Base-by-base conservation (phyloP, 1,140 invertebrate genomes). In the Cepaea nemoralis region DNA sequence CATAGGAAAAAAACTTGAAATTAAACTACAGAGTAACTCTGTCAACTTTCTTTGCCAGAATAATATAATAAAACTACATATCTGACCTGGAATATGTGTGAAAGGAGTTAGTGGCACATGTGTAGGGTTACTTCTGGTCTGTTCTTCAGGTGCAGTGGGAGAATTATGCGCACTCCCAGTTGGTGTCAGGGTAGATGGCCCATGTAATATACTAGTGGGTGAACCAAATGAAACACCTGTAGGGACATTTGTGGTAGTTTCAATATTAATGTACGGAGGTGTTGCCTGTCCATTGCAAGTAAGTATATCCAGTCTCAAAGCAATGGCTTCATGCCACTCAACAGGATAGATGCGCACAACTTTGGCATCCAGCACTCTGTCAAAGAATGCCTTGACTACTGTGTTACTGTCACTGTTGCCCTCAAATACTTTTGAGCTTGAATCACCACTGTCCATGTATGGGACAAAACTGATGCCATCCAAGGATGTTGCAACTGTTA, bases 401-500 rank as follows among this genome's bases (percentile, higher is more conserved):
- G 85, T 87, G 37, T 83, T 83, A 50, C 85, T 77, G 79, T 89
- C 85, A 31, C 48, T 81, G 55, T 89, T 89, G 14, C 84, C 88
- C 14, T 40, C 80, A 76, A 89, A 87, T 0, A 85, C 78, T 80
- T 79, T 85, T 22, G 85, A 78, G 6, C 37, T 39, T 14, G 76
- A 59, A 70, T 66, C 69, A 48, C 33, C 27, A 31, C 76, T 81
- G n/a, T 85, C 81, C 0, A 48, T 82, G 50, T 87, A 87, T 5
- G 82, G 76, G 0, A 37, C 63, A 74, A 87, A 88, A 39, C 70
- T 66, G 19, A 83, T 73, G n/a, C 89, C 89, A 85, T 91, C 90
- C 6, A 80, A 39, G 14, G 89, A 91, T n/a, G 85, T 86, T 12
- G 85, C 81, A 0, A 92, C 85, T 24, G 82, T 87, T 78, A 88